Evolutionary conservation across 2,797 vertebrate species (phyloP).

Genomic region (Characodon lateralis): DNA sequence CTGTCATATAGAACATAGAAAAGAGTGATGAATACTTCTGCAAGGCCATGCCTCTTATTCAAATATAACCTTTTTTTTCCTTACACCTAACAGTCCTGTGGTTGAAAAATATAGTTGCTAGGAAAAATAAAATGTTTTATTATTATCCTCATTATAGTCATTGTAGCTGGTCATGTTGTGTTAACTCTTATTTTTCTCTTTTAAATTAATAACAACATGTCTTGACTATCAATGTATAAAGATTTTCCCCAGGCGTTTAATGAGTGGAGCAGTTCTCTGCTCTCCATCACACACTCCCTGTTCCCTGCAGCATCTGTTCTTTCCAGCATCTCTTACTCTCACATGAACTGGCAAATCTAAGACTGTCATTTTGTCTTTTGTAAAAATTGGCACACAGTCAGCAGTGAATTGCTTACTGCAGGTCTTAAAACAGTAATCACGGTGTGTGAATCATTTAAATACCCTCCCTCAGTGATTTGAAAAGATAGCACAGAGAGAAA

Average conservation of each 20-base stretch:
- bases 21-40: background rate
- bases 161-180: background rate
- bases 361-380: background rate
- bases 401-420: conserved; percentile 10
- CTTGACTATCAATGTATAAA: background rate
- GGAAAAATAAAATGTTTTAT: background rate
- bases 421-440: conserved; percentile 13
- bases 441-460: conserved; percentile 13
- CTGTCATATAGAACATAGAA: background rate
- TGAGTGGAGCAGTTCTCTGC: background rate
- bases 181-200: background rate
- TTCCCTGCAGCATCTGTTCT: background rate
- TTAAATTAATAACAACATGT: background rate
- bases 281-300: background rate
- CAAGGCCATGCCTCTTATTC: background rate
- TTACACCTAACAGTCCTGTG: background rate
- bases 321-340: background rate
- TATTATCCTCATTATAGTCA: background rate
- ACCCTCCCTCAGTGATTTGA: background rate
- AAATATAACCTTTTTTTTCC: too few species aligned
- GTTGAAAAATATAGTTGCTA: background rate
- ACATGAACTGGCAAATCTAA: conserved; percentile 1
- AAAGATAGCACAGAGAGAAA: conserved; percentile 4
- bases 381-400: conserved; percentile 1
- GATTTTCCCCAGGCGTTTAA: background rate